Conservation (phyloP, 2,797 vertebrate species). For the Acipenser transmontanus region DNA sequence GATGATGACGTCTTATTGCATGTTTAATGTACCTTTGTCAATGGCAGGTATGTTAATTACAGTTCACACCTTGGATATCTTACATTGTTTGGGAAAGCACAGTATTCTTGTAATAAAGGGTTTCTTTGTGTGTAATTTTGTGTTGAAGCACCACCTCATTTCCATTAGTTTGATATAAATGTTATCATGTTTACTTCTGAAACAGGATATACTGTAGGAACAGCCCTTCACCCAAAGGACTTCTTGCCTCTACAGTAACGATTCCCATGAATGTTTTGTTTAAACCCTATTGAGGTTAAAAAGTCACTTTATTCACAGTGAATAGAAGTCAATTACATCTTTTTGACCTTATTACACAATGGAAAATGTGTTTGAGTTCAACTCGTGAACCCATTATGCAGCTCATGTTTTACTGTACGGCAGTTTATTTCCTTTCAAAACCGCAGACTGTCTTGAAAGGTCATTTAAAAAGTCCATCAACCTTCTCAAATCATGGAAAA, state of each 20-base stretch:
- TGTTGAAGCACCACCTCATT: no score
- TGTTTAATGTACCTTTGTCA: no score
- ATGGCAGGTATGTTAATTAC: no score
- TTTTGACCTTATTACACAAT: conserved; percentile 5
- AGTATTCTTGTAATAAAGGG: no score
- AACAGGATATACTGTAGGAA: no score
- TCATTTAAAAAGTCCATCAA: background rate
- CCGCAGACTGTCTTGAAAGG: background rate
- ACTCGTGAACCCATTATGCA: conserved; percentile 4
- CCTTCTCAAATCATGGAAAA: background rate
- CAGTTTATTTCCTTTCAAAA: background rate
- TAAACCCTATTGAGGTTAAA: conserved; percentile 47
- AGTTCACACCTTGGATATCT: no score
- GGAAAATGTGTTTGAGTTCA: conserved; percentile 10
- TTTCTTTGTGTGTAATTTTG: no score
- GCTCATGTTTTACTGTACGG: conserved; percentile 4
- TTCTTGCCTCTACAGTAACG: conserved; percentile 18
- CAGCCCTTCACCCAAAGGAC: no score
- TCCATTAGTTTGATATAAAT: no score
- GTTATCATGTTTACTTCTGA: no score
- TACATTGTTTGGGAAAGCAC: no score
- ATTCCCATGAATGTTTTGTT: conserved; percentile 50
- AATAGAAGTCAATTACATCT: conserved; percentile 26
- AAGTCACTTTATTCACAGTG: conserved; percentile 61
- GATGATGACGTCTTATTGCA: no score